Evolutionary conservation across 1,140 invertebrate genomes (phyloP), one percentile per base, ranked within the genome.

Genomic region (Gryon sp.): DNA sequence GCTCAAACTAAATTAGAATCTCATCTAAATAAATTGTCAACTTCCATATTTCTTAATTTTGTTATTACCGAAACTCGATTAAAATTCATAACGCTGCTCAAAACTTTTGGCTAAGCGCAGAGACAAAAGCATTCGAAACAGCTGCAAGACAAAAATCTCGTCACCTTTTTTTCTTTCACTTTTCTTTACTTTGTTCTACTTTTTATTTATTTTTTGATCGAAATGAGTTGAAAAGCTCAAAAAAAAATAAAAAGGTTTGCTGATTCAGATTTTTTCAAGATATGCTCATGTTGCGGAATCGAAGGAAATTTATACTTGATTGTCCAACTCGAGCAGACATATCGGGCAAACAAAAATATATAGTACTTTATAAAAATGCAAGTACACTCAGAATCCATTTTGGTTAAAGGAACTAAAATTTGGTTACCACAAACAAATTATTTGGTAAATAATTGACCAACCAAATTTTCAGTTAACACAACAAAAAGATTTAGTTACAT

Each of bases 11-110:
- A 78, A 69, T 78, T 46, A 36, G 69, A 73, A 74, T 73, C 57
- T 65, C 69, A 73, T 73, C 69, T 65, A 74, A 78, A 78, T 78
- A 78, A 52, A 78, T 73, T 69, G 57, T 69, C 69, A 41, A 69
- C 11, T 74, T 74, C 45, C 36, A 45, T 28, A 63, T 60, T 69
- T 70, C 50, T 43, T 28, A 16, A 73, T 73, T 73, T 69, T 45
- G 57, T 73, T 60, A 70, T 60, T 45, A 62, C 45, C 53, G 57
- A 53, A 66, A 52, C 50, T 65, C 74, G 59, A 76, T 76, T 76
- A 52, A 70, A 70, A 76, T 76, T 76, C 65, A 70, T 76, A 76
- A 70, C 60, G 59, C 38, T 16, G 6, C 7, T 9, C 34, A 4
- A 62, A 72, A 70, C 24, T 62, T 76, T 68, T 7, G 7, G 32